Conservation (phyloP, 2,888 invertebrate genomes). For the Dicranocentrus wangi region DNA sequence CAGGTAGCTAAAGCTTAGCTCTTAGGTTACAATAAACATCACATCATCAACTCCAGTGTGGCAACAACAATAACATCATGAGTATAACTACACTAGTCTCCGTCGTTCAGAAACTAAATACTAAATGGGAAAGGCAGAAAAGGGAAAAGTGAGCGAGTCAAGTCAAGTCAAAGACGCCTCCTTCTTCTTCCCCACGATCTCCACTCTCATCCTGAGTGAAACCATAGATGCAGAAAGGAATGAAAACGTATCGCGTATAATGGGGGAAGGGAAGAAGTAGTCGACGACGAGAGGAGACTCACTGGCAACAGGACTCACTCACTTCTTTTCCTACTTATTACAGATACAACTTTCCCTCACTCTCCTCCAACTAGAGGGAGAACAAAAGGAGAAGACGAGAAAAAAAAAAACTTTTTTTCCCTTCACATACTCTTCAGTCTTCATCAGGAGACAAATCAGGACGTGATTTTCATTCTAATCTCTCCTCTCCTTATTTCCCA, state of each 20-base stretch:
- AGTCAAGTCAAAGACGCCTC: constrained; percentile 18
- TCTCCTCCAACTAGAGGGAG: constrained; percentile 14
- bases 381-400: constrained; percentile 29
- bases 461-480: constrained; percentile 73
- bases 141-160: neutral
- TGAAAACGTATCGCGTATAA: constrained; percentile 12
- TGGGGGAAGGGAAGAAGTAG: constrained; percentile 7
- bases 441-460: constrained; percentile 69
- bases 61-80: constrained; percentile 7
- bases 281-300: constrained; percentile 17
- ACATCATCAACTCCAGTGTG: neutral
- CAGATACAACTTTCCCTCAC: neutral
- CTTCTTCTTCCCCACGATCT: constrained; percentile 12
- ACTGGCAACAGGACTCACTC: constrained; percentile 11
- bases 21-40: neutral
- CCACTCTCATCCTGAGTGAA: neutral
- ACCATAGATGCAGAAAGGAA: constrained; percentile 30
- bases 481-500: constrained; percentile 49
- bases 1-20: no score
- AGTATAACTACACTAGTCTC: neutral
- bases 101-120: constrained; percentile 28
- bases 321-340: constrained; percentile 5
- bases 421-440: constrained; percentile 42
- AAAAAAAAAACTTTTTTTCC: constrained; percentile 47
- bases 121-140: constrained; percentile 30